Evolutionary conservation across 1,140 invertebrate genomes (phyloP).

Genomic region (Parasteatoda tepidariorum): DNA sequence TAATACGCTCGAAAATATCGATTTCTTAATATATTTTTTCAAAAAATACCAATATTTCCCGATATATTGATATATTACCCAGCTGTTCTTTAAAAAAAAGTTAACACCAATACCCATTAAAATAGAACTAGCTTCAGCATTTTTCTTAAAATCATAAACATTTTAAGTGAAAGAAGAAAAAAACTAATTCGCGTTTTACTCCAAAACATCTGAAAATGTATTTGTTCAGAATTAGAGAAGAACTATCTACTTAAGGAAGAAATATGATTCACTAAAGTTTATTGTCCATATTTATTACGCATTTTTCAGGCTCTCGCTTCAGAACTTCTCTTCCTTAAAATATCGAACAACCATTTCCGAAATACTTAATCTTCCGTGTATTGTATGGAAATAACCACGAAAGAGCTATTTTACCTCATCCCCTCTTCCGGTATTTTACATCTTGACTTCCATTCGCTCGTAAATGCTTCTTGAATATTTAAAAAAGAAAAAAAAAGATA

Average conservation of each 20-base stretch:
- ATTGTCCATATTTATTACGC: background rate
- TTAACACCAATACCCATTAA: too few species aligned
- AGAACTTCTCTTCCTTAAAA: background rate
- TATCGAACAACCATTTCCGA: conserved; percentile 37
- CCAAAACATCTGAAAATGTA: background rate
- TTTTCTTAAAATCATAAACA: too few species aligned
- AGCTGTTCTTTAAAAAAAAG: too few species aligned
- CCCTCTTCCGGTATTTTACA: background rate
- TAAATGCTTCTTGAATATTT: conserved; percentile 18
- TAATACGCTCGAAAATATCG: too few species aligned
- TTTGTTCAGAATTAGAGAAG: background rate
- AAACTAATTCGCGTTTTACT: background rate
- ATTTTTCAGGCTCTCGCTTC: background rate
- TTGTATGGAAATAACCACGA: conserved; percentile 7
- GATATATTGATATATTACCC: too few species aligned
- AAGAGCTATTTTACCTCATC: conserved; percentile 11
- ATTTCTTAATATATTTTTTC: too few species aligned
- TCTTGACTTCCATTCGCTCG: background rate
- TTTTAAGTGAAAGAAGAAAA: too few species aligned
- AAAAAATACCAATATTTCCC: too few species aligned
- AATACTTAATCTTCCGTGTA: conserved; percentile 31
- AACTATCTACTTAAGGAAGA: background rate
- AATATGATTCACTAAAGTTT: background rate
- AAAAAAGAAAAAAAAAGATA: too few species aligned
- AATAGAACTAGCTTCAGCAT: too few species aligned